These are phyloP conservation scores for Ichneumoninae sp. DNA, from an alignment of 2,888 invertebrate genomes.

Conservation along the genomic window DNA sequence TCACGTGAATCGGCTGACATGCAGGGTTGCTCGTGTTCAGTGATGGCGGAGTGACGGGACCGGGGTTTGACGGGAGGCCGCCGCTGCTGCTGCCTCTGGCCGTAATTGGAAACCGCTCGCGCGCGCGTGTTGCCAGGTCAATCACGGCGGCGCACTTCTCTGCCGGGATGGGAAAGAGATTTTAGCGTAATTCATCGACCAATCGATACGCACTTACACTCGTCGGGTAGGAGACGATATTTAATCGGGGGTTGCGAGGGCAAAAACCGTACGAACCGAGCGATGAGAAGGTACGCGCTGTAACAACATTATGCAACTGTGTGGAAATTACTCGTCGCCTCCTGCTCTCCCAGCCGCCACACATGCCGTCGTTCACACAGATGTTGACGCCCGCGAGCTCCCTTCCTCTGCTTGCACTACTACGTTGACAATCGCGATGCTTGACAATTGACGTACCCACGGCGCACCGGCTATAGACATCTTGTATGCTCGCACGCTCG, in stretches of 20 bases:
- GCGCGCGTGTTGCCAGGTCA: slow-evolving; percentile 73
- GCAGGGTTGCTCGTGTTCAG: slow-evolving; percentile 33
- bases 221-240: not conserved
- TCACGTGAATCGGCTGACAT: slow-evolving; percentile 33
- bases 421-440: not conserved
- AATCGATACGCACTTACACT: slow-evolving; percentile 66
- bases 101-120: slow-evolving; percentile 77
- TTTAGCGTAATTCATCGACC: slow-evolving; percentile 74
- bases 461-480: slow-evolving; percentile 1
- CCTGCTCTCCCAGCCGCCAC: not conserved
- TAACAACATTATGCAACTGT: not conserved
- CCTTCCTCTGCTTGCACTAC: not conserved
- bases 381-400: not conserved
- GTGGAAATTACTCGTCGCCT: not conserved
- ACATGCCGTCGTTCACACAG: not conserved
- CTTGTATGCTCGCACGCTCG: slow-evolving; percentile 71
- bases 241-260: slow-evolving; percentile 27
- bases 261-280: slow-evolving; percentile 3
- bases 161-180: slow-evolving; percentile 38
- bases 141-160: slow-evolving; percentile 70
- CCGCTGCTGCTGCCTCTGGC: slow-evolving; percentile 43
- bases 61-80: slow-evolving; percentile 19
- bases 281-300: not conserved
- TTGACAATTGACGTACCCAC: slow-evolving; percentile 75
- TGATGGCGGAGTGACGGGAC: slow-evolving; percentile 17